Base-by-base conservation (phyloP, 1,140 invertebrate genomes). In the Leptinotarsa texana region DNA sequence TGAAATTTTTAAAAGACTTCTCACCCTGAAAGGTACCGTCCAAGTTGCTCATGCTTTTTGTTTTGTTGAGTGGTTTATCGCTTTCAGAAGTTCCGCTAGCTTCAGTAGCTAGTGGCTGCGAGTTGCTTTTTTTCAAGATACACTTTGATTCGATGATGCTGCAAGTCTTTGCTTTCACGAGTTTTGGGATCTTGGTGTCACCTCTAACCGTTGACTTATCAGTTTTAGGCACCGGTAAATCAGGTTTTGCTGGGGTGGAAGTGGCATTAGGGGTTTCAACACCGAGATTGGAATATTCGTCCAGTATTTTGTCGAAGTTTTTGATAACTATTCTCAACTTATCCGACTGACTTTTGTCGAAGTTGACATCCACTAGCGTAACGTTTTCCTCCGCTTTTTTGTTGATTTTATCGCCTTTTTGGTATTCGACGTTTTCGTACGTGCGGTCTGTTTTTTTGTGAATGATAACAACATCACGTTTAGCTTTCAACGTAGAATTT, bases 261-360 rank as follows among this genome's bases (percentile, higher is more conserved):
- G 65, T 18, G 61, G 47, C 72, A 18, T 48, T 18, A 47, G 62
- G 63, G 47, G 13, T 27, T 4, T n/a, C 27, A 24, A 18, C 27
- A 4, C 70, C 2, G 27, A 74, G 48, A 49, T 67, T 75, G 76
- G 81, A 77, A 69, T 81, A 84, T 69, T 90, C 88, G 24, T 86
- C 87, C 70, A 90, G 76, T 74, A 91, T 90, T 84, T 89, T 90
- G 81, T 91, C 90, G 75, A 91, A 91, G 65, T 88, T 90, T 80
- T 90, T 87, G 72, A 91, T 87, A 33, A 89, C 90, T 66, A 87
- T 89, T 76, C 88, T 87, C 57, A 91, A 83, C 82, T 91, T 91
- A 13, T 87, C 87, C 69, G 86, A 84, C 4, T 74, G 68, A n/a
- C 69, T 69, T 42, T 89, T 88, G 33, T 69, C 67, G 67, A n/a